These are phyloP conservation scores for Semicossyphus pulcher DNA, from an alignment of 2,113 vertebrate species.

Conservation along the genomic window DNA sequence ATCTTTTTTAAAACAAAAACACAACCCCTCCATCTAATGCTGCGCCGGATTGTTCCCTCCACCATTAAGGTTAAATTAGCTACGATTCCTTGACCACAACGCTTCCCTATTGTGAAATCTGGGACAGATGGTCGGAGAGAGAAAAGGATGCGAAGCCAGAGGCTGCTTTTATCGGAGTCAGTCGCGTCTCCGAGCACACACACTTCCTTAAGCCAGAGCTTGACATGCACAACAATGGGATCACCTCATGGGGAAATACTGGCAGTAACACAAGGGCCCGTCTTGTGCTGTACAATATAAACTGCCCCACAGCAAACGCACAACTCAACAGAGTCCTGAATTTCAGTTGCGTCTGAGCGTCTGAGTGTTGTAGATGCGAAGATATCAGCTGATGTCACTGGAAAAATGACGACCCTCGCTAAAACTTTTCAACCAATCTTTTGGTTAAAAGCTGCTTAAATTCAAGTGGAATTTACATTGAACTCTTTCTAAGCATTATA, in stretches of 20 bases:
- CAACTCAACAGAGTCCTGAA: not conserved
- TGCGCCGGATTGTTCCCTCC: conserved; percentile 40
- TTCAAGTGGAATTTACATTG: not conserved
- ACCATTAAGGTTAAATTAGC: conserved; percentile 82
- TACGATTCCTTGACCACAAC: conserved; percentile 74
- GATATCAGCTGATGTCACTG: not conserved
- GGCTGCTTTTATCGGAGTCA: conserved; percentile 71
- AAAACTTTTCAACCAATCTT: too few relatives aligned
- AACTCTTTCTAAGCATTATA: too few relatives aligned
- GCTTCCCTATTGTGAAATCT: conserved; percentile 78
- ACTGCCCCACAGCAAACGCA: not conserved
- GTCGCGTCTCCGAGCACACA: conserved; percentile 28
- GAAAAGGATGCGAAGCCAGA: conserved; percentile 59
- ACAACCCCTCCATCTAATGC: conserved; percentile 20
- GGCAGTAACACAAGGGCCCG: not conserved
- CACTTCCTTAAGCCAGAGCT: conserved; percentile 32
- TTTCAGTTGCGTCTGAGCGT: too few relatives aligned
- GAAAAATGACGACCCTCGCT: too few relatives aligned
- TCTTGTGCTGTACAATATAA: too few relatives aligned
- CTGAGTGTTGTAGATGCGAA: not conserved
- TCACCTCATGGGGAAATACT: conserved; percentile 26
- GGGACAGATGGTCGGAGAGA: conserved; percentile 74
- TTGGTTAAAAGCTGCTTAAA: not conserved
- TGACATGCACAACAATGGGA: conserved; percentile 23
- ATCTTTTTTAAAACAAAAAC: conserved; percentile 17